These are phyloP conservation scores for Theonella swinhoei DNA, from an alignment of 37 sponge, comb jelly and placozoan genomes.

Conservation along the genomic window DNA sequence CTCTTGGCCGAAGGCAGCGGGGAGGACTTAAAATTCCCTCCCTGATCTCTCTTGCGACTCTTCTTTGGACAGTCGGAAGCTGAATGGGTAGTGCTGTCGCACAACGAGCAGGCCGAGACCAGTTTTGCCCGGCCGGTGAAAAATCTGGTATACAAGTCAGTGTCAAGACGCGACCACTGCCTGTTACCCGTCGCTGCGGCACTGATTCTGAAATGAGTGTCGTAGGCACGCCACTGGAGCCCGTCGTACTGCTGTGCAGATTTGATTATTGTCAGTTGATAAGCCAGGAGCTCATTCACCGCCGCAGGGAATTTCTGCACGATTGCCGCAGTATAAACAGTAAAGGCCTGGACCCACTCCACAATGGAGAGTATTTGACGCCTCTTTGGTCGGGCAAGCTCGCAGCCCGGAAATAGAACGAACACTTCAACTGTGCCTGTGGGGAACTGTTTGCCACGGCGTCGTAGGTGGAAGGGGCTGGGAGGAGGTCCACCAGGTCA, in stretches of 20 bases:
- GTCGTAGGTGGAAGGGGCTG: no score
- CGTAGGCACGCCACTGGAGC: conserved; percentile 22
- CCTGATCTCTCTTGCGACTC: neutral
- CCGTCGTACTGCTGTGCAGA: conserved; percentile 6
- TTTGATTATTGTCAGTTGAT: conserved; percentile 9
- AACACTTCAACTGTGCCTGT: no score
- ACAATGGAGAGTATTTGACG: neutral
- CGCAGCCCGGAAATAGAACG: neutral
- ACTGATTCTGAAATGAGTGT: conserved; percentile 14
- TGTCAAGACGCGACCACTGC: conserved; percentile 27
- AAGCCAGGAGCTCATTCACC: conserved; percentile 34
- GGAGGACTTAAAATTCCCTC: no score
- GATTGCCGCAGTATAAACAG: conserved; percentile 10
- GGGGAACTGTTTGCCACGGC: no score
- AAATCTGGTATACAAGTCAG: neutral
- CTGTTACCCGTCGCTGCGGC: conserved; percentile 17
- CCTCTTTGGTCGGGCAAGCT: neutral
- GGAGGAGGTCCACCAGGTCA: no score
- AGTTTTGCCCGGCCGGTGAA: no score
- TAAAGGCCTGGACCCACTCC: conserved; percentile 33
- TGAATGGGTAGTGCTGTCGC: neutral
- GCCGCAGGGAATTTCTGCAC: conserved; percentile 4
- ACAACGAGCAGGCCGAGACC: neutral
- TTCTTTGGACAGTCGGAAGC: neutral
- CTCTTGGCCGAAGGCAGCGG: neutral